phyloP scores from a whole-genome alignment of 2,797 vertebrate genomes.

The Philypnodon macrostomus region DNA sequence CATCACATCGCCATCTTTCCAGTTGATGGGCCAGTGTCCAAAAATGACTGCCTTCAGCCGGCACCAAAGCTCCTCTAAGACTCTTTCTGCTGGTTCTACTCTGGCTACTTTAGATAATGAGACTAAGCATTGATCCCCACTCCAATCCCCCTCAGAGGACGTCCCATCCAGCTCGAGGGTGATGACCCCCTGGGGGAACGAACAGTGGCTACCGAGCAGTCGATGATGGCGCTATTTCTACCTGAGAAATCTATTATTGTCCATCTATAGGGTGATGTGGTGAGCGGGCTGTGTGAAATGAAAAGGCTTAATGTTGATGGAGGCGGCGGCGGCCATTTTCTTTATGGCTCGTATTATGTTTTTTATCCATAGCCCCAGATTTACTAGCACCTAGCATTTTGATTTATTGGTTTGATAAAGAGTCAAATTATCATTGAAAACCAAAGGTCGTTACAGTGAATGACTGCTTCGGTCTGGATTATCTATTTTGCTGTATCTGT shows the following conservation, averaged over 20 bases:
- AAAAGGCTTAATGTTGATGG: conserved; percentile 1
- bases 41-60: too few species aligned
- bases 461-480: too few species aligned
- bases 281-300: conserved; percentile 15
- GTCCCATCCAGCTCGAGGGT: conserved; percentile 28
- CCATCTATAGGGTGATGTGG: not conserved
- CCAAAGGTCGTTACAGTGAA: too few species aligned
- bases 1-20: too few species aligned
- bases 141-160: conserved; percentile 2
- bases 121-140: conserved; percentile 39
- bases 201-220: too few species aligned
- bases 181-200: conserved; percentile 35
- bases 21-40: too few species aligned
- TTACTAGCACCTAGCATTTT: too few species aligned
- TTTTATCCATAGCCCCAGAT: not conserved
- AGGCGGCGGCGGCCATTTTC: conserved; percentile 8
- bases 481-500: too few species aligned
- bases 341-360: conserved; percentile 22
- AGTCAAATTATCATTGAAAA: too few species aligned
- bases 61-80: conserved; percentile 35
- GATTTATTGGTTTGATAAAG: too few species aligned
- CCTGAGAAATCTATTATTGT: conserved; percentile 33
- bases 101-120: conserved; percentile 65
- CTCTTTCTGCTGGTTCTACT: conserved; percentile 25
- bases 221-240: conserved; percentile 45